A percentile compares a stretch with the other conserved stretches of the same genome.
Conservation (phyloP, 2,888 invertebrate species). For the Agrilus biguttatus region DNA sequence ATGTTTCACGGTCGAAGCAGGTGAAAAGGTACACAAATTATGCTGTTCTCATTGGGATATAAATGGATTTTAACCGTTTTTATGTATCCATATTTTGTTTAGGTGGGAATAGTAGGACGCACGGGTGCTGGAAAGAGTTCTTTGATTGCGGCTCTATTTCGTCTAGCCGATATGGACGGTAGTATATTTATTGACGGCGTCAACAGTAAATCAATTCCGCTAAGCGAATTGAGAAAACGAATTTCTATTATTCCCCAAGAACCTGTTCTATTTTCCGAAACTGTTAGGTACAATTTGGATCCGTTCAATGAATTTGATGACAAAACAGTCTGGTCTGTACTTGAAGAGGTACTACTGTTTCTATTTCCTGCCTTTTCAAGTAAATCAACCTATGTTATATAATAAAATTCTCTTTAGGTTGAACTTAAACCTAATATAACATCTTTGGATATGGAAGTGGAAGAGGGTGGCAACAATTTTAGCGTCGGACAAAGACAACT, state of each 20-base stretch:
- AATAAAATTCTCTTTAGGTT: slow-evolving; percentile 34
- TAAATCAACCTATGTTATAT: slow-evolving; percentile 50
- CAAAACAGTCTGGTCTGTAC: slow-evolving; percentile 56
- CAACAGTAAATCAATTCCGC: slow-evolving; percentile 51
- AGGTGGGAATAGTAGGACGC: slow-evolving; percentile 73
- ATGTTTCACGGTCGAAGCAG: slow-evolving; percentile 43
- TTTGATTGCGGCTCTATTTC: slow-evolving; percentile 66
- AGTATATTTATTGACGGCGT: slow-evolving; percentile 61
- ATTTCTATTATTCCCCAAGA: slow-evolving; percentile 56
- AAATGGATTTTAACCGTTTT: not conserved
- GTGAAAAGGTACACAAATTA: slow-evolving; percentile 41
- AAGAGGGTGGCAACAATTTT: slow-evolving; percentile 67
- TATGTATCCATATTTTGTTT: slow-evolving; percentile 4
- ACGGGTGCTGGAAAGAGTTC: slow-evolving; percentile 82
- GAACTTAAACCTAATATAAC: slow-evolving; percentile 58
- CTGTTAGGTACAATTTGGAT: slow-evolving; percentile 71
- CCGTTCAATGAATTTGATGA: slow-evolving; percentile 63
- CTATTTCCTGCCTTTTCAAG: slow-evolving; percentile 73
- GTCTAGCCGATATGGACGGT: slow-evolving; percentile 65
- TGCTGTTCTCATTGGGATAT: not conserved
- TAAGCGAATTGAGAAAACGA: slow-evolving; percentile 60
- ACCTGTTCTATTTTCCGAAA: slow-evolving; percentile 49
- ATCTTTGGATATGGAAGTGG: slow-evolving; percentile 48
- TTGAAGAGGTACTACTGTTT: slow-evolving; percentile 58
- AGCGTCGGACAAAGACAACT: slow-evolving; percentile 81